Evolutionary conservation across 2,888 invertebrate genomes (phyloP), one percentile per base, ranked within the genome.

Genomic region (Callyntrura sp.): DNA sequence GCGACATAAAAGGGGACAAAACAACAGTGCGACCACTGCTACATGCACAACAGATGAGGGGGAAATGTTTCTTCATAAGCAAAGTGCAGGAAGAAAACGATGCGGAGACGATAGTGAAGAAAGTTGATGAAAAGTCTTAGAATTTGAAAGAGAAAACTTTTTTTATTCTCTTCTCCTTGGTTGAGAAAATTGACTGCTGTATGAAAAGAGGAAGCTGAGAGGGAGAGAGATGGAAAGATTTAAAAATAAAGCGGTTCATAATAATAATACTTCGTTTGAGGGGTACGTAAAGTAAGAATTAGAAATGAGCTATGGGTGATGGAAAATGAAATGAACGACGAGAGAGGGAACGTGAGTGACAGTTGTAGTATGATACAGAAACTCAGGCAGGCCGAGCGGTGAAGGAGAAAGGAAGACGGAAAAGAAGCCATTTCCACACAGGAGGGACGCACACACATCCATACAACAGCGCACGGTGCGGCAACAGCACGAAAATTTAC

Each of bases 71-170:
- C 65, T 20, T 43, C 14, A 51, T 45, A 60, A 45, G 55, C n/a
- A 82, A 70, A 76, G 83, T 76, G 60, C 82, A 88, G 82, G 87
- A 88, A 83, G 81, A 70, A 76, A 55, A 51, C 12, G 70, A 35
- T 55, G 62, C 14, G 23, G 17, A 8, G 62, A 82, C 28, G 76
- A 76, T 23, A 88, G 76, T 35, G 43, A 62, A n/a, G n/a, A 88
- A 88, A 88, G 88, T 88, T 88, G 88, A 88, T 88, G 88, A 88
- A 88, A 79, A 88, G 83, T 88, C 84, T 88, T 76, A 23, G 43
- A 28, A 68, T 81, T 83, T 84, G 83, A 84, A 88, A 83, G 51
- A 51, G 68, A 65, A 88, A 88, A 84, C 48, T 73, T 88, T 88
- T 83, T 68, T 65, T 73, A 35, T 73, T 85, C 28, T n/a, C n/a